Evolutionary conservation across 2,113 vertebrate genomes (phyloP).

Genomic region (Paradisaea rubra): DNA sequence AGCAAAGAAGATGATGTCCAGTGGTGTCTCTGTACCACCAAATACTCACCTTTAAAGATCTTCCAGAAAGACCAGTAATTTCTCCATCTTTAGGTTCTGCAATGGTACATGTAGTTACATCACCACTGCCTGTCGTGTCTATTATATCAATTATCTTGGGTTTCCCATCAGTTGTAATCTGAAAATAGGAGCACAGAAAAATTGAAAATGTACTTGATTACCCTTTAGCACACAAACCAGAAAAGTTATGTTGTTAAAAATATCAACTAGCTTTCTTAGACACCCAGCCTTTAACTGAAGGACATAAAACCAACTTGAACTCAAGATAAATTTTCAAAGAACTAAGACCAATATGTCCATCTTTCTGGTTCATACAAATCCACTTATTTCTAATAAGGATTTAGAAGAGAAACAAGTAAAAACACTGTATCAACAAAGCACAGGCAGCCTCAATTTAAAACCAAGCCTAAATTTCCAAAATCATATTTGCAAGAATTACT

Average conservation of each 20-base stretch:
- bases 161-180: conserved; percentile 93
- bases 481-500: neutral
- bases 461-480: neutral
- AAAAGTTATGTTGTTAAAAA: neutral
- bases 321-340: neutral
- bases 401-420: neutral
- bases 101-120: conserved; percentile 87
- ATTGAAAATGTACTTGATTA: neutral
- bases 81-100: conserved; percentile 87
- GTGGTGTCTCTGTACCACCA: neutral
- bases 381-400: neutral
- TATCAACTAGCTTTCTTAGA: neutral
- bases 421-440: neutral
- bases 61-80: conserved; percentile 86
- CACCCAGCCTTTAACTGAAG: neutral
- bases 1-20: neutral
- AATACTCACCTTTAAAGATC: conserved; percentile 81
- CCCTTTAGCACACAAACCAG: neutral
- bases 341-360: neutral
- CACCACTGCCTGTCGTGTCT: conserved; percentile 96
- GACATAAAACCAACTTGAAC: neutral
- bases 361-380: neutral
- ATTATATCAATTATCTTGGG: conserved; percentile 98
- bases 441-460: neutral
- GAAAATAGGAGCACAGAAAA: neutral